Conservation (phyloP, 2,113 vertebrate genomes). For the Mandrillus leucophaeus region DNA sequence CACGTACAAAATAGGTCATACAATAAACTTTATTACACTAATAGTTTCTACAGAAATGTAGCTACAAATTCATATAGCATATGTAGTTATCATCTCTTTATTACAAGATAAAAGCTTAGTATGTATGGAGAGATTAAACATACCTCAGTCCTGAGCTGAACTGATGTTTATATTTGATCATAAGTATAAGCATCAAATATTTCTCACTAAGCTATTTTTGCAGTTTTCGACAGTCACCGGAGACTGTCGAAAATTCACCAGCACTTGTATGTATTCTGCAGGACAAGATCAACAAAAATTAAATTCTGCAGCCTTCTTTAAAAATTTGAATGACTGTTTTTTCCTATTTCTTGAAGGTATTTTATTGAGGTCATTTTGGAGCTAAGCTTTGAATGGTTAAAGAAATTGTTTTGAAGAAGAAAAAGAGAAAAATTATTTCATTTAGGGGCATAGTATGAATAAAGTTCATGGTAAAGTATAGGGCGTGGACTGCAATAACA, state of each 20-base stretch:
- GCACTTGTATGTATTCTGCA: not conserved
- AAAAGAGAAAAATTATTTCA: not conserved
- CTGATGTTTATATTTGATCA: not conserved
- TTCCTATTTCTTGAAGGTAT: not conserved
- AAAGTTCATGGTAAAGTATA: not conserved
- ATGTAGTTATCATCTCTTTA: not conserved
- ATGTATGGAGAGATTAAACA: not conserved
- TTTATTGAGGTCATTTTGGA: not conserved
- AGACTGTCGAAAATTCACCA: not conserved
- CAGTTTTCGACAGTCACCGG: not conserved
- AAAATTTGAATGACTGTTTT: not conserved
- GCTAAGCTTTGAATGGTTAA: not conserved
- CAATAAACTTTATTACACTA: not conserved
- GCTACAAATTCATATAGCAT: not conserved
- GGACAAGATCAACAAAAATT: not conserved
- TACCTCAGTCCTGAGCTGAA: not conserved
- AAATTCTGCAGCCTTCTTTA: not conserved
- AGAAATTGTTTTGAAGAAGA: not conserved
- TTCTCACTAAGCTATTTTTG: not conserved
- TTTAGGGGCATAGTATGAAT: not conserved
- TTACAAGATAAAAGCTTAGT: not conserved
- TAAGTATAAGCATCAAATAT: not conserved
- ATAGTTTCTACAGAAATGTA: not conserved
- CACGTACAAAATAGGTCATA: not conserved
- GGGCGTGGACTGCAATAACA: not conserved